Base-by-base conservation (phyloP, 2,797 vertebrate genomes). In the Cynopterus sphinx region DNA sequence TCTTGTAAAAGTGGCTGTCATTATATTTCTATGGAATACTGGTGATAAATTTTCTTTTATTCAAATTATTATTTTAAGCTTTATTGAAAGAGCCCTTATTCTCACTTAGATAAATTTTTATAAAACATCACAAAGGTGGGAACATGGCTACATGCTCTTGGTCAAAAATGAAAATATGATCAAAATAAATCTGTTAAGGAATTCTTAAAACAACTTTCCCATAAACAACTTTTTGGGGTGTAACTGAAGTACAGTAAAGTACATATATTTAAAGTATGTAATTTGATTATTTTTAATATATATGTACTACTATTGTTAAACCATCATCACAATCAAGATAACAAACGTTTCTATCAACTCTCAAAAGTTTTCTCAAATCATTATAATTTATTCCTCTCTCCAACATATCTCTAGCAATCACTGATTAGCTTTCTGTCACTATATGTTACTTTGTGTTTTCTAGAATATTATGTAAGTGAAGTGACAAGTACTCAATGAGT, bases 271-370 rank as follows among this genome's bases (percentile, higher is more conserved):
- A 71, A 67, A 33, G 3, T 78, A 19, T 19, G 39, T 4, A 84
- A 28, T 46, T 74, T 77, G 22, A 90, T 94, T 39, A 68, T 77
- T 91, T 97, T 91, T 46, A 79, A 55, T 55, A n/a, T 31, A 75
- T 46, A 21, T 78, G 26, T n/a, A 21, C 41, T 11, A 31, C 12
- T 16, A 28, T 10, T 70, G 1, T 89, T 78, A 83, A 87, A 67
- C 1, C 6, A 67, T 87, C n/a, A n/a, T 26, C 21, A 21, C 2
- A n/a, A 71, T 71, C 36, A 91, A 82, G 33, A 43, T 36, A 88
- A 68, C 17, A 31, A 85, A 57, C 1, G n/a, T 49, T 39, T 8
- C 9, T 3, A 28, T 87, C 17, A 53, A 0, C 19, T 10, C 4
- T 2, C 24, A n/a, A 79, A 93, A 65, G 0, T 49, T 77, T 63